Evolutionary conservation across 2,113 vertebrate genomes (phyloP).

Genomic region (Gallinago undulata): DNA sequence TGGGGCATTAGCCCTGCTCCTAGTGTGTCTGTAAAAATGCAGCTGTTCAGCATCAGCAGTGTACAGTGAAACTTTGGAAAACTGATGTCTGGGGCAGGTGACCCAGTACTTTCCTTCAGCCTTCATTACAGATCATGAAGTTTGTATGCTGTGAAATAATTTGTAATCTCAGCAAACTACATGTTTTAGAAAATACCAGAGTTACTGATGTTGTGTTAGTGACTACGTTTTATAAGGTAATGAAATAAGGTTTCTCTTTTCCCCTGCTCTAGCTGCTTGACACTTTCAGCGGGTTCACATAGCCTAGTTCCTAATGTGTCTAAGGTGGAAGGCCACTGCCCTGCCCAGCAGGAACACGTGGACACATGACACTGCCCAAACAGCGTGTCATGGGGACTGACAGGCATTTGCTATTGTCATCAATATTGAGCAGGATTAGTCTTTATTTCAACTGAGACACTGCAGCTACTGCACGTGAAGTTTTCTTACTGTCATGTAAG

Average conservation of each 20-base stretch:
- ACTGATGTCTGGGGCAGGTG: background rate
- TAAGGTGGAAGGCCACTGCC: background rate
- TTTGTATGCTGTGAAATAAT: background rate
- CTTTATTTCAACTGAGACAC: background rate
- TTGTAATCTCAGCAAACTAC: accelerated
- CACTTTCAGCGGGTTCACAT: accelerated
- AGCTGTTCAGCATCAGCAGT: background rate
- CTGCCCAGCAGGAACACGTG: background rate
- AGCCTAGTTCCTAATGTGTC: background rate
- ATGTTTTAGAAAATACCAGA: background rate
- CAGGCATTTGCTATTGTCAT: background rate
- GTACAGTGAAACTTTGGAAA: background rate
- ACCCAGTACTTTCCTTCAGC: background rate
- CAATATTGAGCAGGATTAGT: background rate
- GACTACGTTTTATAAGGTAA: background rate
- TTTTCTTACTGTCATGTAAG: background rate
- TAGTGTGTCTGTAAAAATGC: background rate
- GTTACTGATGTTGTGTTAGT: background rate
- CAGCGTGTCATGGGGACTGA: background rate
- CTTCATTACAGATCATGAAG: background rate
- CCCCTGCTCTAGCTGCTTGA: background rate
- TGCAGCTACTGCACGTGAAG: background rate
- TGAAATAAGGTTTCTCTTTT: background rate
- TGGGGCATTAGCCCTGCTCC: background rate
- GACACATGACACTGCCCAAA: background rate